A percentile compares a stretch with the other conserved stretches of the same genome.
These are phyloP conservation scores for Neolamprologus ventralis DNA, from an alignment of 2,113 vertebrate species.

Conservation along the genomic window DNA sequence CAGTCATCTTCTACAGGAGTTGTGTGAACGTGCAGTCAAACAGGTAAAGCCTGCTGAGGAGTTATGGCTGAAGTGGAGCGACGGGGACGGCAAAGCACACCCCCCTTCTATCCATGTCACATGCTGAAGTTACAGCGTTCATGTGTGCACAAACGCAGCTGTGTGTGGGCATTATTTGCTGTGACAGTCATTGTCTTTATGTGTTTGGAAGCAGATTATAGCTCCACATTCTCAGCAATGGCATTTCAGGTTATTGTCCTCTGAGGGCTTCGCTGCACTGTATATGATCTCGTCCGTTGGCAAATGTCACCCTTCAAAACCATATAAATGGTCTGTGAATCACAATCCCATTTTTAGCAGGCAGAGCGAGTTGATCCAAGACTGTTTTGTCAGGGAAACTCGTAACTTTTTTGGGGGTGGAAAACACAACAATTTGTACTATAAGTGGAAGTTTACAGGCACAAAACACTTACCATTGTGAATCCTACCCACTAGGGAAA, in stretches of 20 bases:
- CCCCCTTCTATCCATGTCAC: slow-evolving; percentile 18
- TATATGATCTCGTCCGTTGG: slow-evolving; percentile 4
- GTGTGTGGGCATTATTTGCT: background rate
- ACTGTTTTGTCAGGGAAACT: background rate
- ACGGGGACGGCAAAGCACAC: slow-evolving; percentile 6
- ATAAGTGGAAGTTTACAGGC: background rate
- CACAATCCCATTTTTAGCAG: background rate
- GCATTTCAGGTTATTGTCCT: slow-evolving; percentile 9
- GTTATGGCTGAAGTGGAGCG: slow-evolving; percentile 16
- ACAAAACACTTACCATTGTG: background rate
- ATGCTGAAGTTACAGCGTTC: background rate
- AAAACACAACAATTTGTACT: background rate
- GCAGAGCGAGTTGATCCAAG: background rate
- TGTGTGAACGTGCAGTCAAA: slow-evolving; percentile 17
- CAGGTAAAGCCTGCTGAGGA: background rate
- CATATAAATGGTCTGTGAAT: slow-evolving; percentile 1
- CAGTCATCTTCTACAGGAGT: background rate
- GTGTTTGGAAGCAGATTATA: slow-evolving; percentile 14
- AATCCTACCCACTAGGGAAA: background rate
- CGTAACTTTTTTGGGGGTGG: background rate
- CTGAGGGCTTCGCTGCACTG: background rate
- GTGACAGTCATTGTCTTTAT: slow-evolving; percentile 4
- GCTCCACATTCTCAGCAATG: background rate
- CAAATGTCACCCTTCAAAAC: slow-evolving; percentile 41
- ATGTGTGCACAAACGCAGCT: background rate